Base-by-base conservation (phyloP, 1,140 invertebrate genomes). In the Drosophila mauritiana region DNA sequence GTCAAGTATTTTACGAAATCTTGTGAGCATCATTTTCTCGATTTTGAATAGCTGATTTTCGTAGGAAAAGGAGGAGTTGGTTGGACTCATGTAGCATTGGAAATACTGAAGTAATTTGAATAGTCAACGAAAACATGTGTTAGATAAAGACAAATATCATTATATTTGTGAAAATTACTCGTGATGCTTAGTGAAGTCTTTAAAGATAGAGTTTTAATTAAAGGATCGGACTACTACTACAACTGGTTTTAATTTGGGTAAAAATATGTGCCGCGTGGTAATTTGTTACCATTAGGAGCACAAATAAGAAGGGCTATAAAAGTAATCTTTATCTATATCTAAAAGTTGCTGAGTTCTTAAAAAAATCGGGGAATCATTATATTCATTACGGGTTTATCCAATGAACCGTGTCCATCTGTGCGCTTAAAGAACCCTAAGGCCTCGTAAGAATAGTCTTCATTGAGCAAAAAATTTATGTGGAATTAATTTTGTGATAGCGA, bases 381-480 rank as follows among this genome's bases (percentile, higher is more conserved):
- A 27, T 48, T 61, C 25, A 25, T 59, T 12, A 45, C 12, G 27
- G 39, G 8, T 37, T 52, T 20, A 52, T 68, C 64, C 46, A 59
- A 68, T 31, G 52, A 59, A 43, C 27, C 17, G 36, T 52, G 36
- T 68, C 61, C 64, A 34, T 68, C 64, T 68, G n/a, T 64, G 64
- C 63, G 17, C 37, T 62, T 48, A 17, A 27, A 40, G 15, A 67
- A 67, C 58, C 59, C 61, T 49, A 48, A 49, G 56, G 36, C 20
- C 56, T 65, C 61, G 52, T 57, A 70, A 34, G 52, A 70, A 57
- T 57, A 25, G 68, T 69, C 48, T 67, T 57, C 48, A 52, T 51
- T 59, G 55, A 56, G 48, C 45, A 63, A n/a, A 55, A 64, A 65
- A 68, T 48, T 52, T 55, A 13, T 31, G 34, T 42, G 34, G 11